phyloP scores from a whole-genome alignment of 92 coral and sea anemone genomes.

The Nematostella vectensis region DNA sequence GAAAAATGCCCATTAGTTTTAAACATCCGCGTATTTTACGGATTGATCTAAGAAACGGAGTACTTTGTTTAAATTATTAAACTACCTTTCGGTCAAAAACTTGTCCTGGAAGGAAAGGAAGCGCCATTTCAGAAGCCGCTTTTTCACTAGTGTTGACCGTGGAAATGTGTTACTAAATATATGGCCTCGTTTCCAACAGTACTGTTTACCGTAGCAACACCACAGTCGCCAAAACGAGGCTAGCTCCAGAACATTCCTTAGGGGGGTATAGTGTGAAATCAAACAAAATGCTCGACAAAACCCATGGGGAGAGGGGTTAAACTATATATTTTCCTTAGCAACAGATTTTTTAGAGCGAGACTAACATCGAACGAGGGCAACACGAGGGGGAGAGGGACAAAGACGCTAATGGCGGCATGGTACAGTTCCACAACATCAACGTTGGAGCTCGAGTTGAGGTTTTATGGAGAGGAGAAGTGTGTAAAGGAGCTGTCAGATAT shows the following conservation, averaged over 20 bases:
- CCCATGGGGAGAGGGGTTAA: too few relatives aligned
- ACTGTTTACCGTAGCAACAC: conserved; percentile 78
- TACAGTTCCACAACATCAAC: conserved; percentile 74
- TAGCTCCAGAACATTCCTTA: too few relatives aligned
- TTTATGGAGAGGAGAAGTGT: conserved; percentile 73
- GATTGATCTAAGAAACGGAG: background rate
- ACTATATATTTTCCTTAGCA: too few relatives aligned
- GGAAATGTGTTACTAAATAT: conserved; percentile 13
- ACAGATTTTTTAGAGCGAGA: conserved; percentile 26
- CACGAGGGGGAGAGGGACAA: conserved; percentile 1
- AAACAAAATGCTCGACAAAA: conserved; percentile 18
- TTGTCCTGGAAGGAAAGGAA: conserved; percentile 96
- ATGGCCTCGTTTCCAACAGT: conserved; percentile 20
- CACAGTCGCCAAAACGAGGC: conserved; percentile 13
- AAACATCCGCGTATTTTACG: too few relatives aligned
- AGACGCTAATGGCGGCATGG: conserved; percentile 37
- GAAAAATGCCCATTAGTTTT: background rate
- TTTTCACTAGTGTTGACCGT: conserved; percentile 14
- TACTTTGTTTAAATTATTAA: background rate
- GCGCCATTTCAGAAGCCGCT: conserved; percentile 55
- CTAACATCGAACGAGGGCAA: conserved; percentile 2
- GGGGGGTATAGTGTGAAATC: conserved; percentile 11
- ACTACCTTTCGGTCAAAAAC: conserved; percentile 91
- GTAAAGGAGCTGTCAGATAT: conserved; percentile 74
- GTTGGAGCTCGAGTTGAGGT: conserved; percentile 84